Evolutionary conservation across 2,113 vertebrate genomes (phyloP), one percentile per base, ranked within the genome.

Genomic region (Passer montanus): DNA sequence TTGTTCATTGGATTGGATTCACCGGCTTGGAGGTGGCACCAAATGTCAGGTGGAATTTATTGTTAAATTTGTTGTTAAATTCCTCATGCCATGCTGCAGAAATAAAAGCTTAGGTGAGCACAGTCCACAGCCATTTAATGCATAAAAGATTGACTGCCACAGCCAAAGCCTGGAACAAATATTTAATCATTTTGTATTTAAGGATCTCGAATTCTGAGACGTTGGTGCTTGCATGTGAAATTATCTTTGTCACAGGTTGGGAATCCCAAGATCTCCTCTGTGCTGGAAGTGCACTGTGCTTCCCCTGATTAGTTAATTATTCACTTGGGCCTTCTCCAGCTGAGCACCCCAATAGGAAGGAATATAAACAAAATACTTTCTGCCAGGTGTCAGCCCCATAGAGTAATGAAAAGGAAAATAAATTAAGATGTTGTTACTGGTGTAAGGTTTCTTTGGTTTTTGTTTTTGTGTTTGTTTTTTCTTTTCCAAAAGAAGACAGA

Each of bases 311-410:
- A 90, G 44, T 84, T 93, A 93, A 94, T 94, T 94, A 96, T 59
- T 96, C 90, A 90, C 88, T 86, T 89, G 93, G 83, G 90, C 83
- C 58, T 81, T 37, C 76, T 91, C 78, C 90, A 95, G 87, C 93
- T 93, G 88, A 93, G 83, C 33, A 75, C 60, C 73, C 83, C 33
- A 2, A 86, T 53, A 81, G 30, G 53, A 78, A 78, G 64, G 69
- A 87, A 53, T 53, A 84, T 19, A 94, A 96, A 97, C 88, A 94
- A 86, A 96, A 81, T 31, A 44, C 64, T 60, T 95, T 82, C 60
- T 3, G 13, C 79, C 93, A 96, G 88, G 92, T 96, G 88, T 87
- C 94, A 95, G 30, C 35, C 49, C 80, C 69, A 75, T 41, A 41
- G 41, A 93, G 87, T 84, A 94, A 82, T 73, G 78, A 94, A 85